Percentiles rank a stretch among this genome's conserved stretches.
Conservation (phyloP, 2,113 vertebrate genomes). For the Ascaphus truei region DNA sequence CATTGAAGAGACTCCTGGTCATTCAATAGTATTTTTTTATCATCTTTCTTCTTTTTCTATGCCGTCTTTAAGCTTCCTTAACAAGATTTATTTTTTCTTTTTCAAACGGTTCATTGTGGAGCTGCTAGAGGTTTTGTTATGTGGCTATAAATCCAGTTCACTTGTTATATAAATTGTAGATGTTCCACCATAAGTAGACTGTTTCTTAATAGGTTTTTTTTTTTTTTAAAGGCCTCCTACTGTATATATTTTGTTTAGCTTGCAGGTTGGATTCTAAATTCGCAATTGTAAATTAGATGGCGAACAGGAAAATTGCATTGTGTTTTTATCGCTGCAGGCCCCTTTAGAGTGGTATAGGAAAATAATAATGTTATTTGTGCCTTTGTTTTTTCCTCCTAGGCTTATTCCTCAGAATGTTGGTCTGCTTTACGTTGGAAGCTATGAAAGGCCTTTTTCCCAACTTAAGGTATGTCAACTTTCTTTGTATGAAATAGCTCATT, state of each 20-base stretch:
- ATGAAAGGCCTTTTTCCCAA: conserved; percentile 91
- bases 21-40: too few species aligned
- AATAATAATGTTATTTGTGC: too few species aligned
- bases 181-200: background rate
- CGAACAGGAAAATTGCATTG: too few species aligned
- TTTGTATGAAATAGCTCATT: too few species aligned
- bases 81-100: background rate
- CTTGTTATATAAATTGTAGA: conserved; percentile 1
- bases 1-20: too few species aligned
- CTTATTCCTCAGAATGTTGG: conserved; percentile 87
- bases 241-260: background rate
- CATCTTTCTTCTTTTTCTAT: background rate
- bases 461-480: conserved; percentile 86
- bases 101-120: background rate
- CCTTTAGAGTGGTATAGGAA: background rate
- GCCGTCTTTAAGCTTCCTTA: background rate
- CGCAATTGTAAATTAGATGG: background rate
- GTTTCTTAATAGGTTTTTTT: conserved; percentile 2
- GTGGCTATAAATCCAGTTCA: background rate
- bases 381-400: conserved; percentile 67
- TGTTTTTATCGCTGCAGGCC: too few species aligned
- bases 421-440: conserved; percentile 91
- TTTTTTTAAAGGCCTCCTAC: background rate
- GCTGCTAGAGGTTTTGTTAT: background rate
- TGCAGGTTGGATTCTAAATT: background rate